phyloP scores from a whole-genome alignment of 2,888 invertebrate genomes.

The Suillia variegata region DNA sequence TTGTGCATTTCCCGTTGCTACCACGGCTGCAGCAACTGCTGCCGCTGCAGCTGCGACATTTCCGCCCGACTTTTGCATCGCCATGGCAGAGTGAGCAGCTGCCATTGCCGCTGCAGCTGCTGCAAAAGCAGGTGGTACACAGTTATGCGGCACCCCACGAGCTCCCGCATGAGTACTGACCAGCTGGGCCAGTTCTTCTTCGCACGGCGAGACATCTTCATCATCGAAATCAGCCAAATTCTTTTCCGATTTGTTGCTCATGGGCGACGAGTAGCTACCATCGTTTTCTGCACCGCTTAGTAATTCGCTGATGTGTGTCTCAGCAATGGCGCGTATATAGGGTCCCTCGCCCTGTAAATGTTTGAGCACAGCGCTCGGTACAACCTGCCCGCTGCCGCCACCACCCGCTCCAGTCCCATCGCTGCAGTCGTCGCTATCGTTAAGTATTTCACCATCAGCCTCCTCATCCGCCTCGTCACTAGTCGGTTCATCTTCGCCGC shows the following conservation, averaged over 20 bases:
- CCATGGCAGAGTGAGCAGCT: slow-evolving; percentile 53
- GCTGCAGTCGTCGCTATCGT: slow-evolving; percentile 61
- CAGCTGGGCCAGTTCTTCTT: slow-evolving; percentile 80
- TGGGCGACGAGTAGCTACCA: slow-evolving; percentile 91
- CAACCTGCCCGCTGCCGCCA: slow-evolving; percentile 55
- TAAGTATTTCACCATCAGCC: slow-evolving; percentile 55
- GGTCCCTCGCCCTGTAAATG: slow-evolving; percentile 64
- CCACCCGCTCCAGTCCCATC: no score
- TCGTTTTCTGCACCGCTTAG: slow-evolving; percentile 72
- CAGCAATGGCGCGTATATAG: slow-evolving; percentile 63
- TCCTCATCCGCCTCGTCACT: slow-evolving; percentile 45
- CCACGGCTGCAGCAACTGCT: slow-evolving; percentile 48
- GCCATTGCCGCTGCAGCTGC: slow-evolving; percentile 55
- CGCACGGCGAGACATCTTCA: slow-evolving; percentile 86
- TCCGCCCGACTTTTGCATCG: slow-evolving; percentile 47
- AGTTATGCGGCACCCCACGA: slow-evolving; percentile 47
- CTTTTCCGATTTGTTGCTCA: slow-evolving; percentile 92
- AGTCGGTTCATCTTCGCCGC: slow-evolving; percentile 60
- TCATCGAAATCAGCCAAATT: slow-evolving; percentile 95
- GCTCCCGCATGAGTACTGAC: slow-evolving; percentile 64
- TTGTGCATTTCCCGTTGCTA: slow-evolving; percentile 47
- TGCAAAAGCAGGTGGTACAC: slow-evolving; percentile 54
- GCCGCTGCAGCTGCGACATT: slow-evolving; percentile 50
- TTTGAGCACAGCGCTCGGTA: slow-evolving; percentile 58
- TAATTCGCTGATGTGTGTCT: slow-evolving; percentile 58